phyloP scores from a whole-genome alignment of 2,797 vertebrate genomes.

The Tragopan temminckii region DNA sequence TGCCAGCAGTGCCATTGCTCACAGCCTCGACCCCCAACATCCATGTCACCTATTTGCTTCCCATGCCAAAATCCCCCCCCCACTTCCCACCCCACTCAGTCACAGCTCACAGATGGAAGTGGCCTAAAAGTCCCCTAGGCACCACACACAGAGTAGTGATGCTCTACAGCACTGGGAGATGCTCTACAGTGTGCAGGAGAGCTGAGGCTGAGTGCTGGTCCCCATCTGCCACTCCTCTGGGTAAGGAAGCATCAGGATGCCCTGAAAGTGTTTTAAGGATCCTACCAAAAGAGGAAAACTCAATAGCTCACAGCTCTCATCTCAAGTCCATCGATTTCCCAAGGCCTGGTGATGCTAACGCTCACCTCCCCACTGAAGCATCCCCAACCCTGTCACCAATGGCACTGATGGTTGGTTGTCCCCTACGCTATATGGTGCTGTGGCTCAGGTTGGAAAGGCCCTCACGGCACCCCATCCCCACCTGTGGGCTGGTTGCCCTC shows the following conservation, averaged over 20 bases:
- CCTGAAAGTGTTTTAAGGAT: not conserved
- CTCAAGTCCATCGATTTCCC: not conserved
- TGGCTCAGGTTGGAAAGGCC: too few species aligned
- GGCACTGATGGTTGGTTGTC: not conserved
- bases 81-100: not conserved
- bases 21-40: not conserved
- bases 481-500: not conserved
- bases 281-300: not conserved
- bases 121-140: not conserved
- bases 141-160: rapidly evolving
- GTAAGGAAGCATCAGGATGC: not conserved
- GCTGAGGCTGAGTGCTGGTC: not conserved
- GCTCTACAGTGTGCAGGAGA: not conserved
- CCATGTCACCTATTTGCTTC: rapidly evolving
- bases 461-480: too few species aligned
- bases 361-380: not conserved
- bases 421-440: not conserved
- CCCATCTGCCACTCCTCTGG: not conserved
- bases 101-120: not conserved
- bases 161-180: not conserved
- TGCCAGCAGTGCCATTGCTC: not conserved
- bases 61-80: not conserved
- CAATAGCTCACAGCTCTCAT: not conserved
- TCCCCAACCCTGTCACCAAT: not conserved
- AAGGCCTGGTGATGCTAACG: rapidly evolving